Percentiles rank a stretch among this genome's conserved stretches.
These are phyloP conservation scores for Tachina grossa DNA, from an alignment of 2,888 invertebrate genomes.

Conservation along the genomic window DNA sequence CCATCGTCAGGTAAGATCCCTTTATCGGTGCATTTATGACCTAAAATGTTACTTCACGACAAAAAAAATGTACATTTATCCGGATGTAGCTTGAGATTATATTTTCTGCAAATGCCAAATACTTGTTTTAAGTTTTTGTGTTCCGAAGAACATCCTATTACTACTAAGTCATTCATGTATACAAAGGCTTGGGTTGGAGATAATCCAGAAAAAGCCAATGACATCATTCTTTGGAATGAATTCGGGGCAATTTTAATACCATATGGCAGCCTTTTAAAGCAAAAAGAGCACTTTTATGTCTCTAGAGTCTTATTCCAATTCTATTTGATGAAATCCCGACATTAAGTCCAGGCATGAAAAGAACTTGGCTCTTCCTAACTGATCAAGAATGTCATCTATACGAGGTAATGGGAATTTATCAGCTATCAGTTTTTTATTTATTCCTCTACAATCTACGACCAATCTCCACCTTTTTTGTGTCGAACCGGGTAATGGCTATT, in stretches of 20 bases:
- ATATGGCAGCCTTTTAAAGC: too few relatives aligned
- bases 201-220: too few relatives aligned
- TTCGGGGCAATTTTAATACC: too few relatives aligned
- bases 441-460: too few relatives aligned
- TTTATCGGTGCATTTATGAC: slow-evolving; percentile 40
- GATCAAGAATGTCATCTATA: not conserved
- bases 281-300: not conserved
- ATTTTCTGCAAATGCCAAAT: not conserved
- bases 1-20: not conserved
- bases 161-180: not conserved
- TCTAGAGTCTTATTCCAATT: not conserved
- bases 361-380: too few relatives aligned
- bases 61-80: not conserved
- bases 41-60: slow-evolving; percentile 15
- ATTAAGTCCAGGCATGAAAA: not conserved
- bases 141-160: not conserved
- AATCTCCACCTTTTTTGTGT: too few relatives aligned
- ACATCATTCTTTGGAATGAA: too few relatives aligned
- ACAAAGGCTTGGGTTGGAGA: too few relatives aligned
- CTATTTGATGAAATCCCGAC: not conserved
- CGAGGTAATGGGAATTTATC: not conserved
- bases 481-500: too few relatives aligned
- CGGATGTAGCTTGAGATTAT: slow-evolving; percentile 3
- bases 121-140: slow-evolving; percentile 1
- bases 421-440: too few relatives aligned